A percentile compares a stretch with the other conserved stretches of the same genome.
phyloP scores from a whole-genome alignment of 2,113 vertebrate genomes.

The Orientallactaga bullata region DNA sequence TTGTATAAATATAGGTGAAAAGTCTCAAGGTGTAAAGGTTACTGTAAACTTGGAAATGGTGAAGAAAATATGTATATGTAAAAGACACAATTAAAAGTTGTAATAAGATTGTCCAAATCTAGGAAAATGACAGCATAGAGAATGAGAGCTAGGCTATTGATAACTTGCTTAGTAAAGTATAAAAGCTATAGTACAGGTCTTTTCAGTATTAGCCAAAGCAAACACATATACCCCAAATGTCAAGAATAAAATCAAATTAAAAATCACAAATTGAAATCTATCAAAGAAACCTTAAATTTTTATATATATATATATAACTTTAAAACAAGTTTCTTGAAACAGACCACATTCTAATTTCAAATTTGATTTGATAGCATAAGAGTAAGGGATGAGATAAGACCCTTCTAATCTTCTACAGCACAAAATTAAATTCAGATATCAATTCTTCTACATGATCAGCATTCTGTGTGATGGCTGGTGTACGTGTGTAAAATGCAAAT shows the following conservation, averaged over 20 bases:
- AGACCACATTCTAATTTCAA: neutral
- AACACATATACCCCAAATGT: conserved; percentile 23
- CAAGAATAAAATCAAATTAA: neutral
- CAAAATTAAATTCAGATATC: conserved; percentile 66
- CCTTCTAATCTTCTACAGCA: conserved; percentile 45
- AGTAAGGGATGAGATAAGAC: conserved; percentile 7
- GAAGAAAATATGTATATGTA: neutral
- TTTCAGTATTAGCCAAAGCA: neutral
- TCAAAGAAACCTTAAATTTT: conserved; percentile 18
- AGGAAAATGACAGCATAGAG: neutral
- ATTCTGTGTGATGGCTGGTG: conserved; percentile 36
- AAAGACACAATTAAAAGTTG: neutral
- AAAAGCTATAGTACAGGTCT: neutral
- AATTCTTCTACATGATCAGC: conserved; percentile 5
- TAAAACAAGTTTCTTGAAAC: conserved; percentile 28
- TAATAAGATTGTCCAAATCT: neutral
- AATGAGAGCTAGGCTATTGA: neutral
- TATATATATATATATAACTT: neutral
- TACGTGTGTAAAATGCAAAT: conserved; percentile 69
- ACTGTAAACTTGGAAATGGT: neutral
- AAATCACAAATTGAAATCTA: conserved; percentile 11
- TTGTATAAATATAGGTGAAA: conserved; percentile 1
- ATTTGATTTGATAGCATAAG: neutral
- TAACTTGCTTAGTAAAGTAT: neutral
- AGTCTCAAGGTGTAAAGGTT: neutral